A percentile compares a stretch with the other conserved stretches of the same genome.
phyloP scores from a whole-genome alignment of 1,140 invertebrate genomes.

The Pinna nobilis region DNA sequence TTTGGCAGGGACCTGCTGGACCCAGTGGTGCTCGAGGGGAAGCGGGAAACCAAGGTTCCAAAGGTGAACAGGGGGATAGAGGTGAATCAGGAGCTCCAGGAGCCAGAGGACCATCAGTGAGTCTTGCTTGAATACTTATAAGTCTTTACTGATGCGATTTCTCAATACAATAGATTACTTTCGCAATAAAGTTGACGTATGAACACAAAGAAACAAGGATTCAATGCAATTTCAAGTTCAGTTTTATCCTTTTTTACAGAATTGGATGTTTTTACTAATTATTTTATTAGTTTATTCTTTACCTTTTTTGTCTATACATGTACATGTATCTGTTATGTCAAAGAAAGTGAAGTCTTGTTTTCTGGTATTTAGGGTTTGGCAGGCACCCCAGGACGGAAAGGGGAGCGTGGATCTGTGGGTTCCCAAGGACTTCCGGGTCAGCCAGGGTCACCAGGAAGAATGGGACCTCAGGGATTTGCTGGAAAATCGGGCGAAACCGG shows the following conservation, averaged over 20 bases:
- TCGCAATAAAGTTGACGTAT: neutral
- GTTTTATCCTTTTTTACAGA: neutral
- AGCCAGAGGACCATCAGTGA: slow-evolving; percentile 23
- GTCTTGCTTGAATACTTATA: neutral
- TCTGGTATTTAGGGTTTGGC: slow-evolving; percentile 45
- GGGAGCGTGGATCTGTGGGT: slow-evolving; percentile 63
- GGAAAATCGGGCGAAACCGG: slow-evolving; percentile 60
- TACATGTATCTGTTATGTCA: neutral
- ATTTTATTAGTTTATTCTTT: neutral
- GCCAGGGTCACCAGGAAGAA: slow-evolving; percentile 53
- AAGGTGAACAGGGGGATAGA: slow-evolving; percentile 80
- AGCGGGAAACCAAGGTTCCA: slow-evolving; percentile 63
- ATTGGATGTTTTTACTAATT: neutral
- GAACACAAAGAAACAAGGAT: neutral
- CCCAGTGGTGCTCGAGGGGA: slow-evolving; percentile 51
- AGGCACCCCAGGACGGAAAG: slow-evolving; percentile 58
- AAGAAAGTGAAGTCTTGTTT: neutral
- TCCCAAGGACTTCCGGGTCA: slow-evolving; percentile 73
- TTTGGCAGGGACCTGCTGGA: slow-evolving; percentile 57
- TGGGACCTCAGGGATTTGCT: slow-evolving; percentile 59
- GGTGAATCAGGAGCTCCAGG: slow-evolving; percentile 82
- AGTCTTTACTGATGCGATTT: neutral
- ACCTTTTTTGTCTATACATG: neutral
- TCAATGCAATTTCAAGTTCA: neutral
- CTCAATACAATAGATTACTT: neutral